phyloP scores from a whole-genome alignment of 64 coral and sea anemone genomes.

The Platygyra sinensis region DNA sequence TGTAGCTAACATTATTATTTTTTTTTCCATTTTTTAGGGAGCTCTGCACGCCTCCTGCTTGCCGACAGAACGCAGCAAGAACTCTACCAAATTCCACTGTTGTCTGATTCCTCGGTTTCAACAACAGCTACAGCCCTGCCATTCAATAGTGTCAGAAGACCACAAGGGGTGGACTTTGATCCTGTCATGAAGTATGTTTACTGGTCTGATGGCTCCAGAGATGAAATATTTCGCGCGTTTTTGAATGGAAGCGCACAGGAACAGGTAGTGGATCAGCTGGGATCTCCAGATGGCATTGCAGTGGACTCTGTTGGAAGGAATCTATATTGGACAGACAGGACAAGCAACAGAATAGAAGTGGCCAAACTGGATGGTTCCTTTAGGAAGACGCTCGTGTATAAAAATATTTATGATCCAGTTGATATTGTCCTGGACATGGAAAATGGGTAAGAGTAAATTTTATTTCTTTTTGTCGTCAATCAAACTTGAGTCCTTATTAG shows the following conservation, averaged over 20 bases:
- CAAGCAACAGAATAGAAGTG: slow-evolving; percentile 26
- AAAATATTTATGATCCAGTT: background rate
- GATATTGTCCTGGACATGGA: slow-evolving; percentile 50
- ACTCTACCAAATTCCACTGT: slow-evolving; percentile 20
- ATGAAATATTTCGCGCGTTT: slow-evolving; percentile 35
- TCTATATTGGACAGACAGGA: slow-evolving; percentile 45
- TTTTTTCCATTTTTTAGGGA: background rate
- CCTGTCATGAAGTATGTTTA: slow-evolving; percentile 40
- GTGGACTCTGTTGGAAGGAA: slow-evolving; percentile 57
- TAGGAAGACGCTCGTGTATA: slow-evolving; percentile 47
- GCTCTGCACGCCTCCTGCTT: background rate
- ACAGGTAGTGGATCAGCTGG: background rate
- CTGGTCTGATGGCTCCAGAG: slow-evolving; percentile 37
- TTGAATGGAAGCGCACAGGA: slow-evolving; percentile 41
- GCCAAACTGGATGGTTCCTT: slow-evolving; percentile 52
- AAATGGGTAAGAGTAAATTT: background rate
- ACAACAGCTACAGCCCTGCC: slow-evolving; percentile 1
- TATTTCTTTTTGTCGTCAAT: too few species aligned
- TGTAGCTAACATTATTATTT: background rate
- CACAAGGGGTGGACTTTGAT: slow-evolving; percentile 45
- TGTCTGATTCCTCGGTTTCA: background rate
- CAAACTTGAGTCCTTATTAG: too few species aligned
- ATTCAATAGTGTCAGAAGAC: background rate
- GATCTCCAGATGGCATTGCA: slow-evolving; percentile 40
- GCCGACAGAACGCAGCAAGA: background rate